A percentile compares a stretch with the other conserved stretches of the same genome.
Evolutionary conservation across 2,888 invertebrate species (phyloP).

Genomic region (Andrena haemorrhoa): DNA sequence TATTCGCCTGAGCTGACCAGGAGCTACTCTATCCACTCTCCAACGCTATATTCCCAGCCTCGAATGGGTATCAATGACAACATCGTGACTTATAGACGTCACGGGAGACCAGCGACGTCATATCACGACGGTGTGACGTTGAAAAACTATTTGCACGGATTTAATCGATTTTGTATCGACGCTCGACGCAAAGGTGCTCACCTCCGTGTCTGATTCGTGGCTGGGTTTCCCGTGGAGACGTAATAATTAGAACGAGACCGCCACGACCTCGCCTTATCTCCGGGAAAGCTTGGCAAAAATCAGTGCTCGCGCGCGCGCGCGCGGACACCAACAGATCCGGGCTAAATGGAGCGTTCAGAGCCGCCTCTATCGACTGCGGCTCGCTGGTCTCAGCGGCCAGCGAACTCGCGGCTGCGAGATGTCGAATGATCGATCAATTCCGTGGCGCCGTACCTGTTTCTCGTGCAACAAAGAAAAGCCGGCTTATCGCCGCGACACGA

Average conservation of each 20-base stretch:
- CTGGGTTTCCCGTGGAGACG: constrained; percentile 24
- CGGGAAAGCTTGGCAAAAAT: constrained; percentile 38
- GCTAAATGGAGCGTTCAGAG: constrained; percentile 60
- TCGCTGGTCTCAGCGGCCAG: constrained; percentile 25
- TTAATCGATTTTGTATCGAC: constrained; percentile 4
- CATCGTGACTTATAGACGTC: constrained; percentile 5
- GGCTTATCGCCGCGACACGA: constrained; percentile 63
- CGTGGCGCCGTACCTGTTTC: constrained; percentile 71
- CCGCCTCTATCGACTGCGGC: constrained; percentile 18
- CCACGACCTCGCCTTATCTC: constrained; percentile 30
- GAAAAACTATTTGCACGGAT: constrained; percentile 4
- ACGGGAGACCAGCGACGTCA: constrained; percentile 2
- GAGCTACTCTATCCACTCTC: not conserved
- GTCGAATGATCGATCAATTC: constrained; percentile 72
- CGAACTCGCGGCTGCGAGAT: constrained; percentile 54
- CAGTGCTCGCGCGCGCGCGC: constrained; percentile 27
- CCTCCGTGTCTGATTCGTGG: not conserved
- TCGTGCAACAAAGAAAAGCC: constrained; percentile 58
- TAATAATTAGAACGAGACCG: constrained; percentile 44
- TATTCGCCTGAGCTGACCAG: not conserved
- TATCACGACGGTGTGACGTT: constrained; percentile 8
- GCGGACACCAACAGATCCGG: constrained; percentile 42
- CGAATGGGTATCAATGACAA: constrained; percentile 2
- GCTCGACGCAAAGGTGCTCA: not conserved
- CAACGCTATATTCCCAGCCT: not conserved